These are phyloP conservation scores for Eretmocerus hayati DNA, from an alignment of 2,888 invertebrate species.

Conservation along the genomic window DNA sequence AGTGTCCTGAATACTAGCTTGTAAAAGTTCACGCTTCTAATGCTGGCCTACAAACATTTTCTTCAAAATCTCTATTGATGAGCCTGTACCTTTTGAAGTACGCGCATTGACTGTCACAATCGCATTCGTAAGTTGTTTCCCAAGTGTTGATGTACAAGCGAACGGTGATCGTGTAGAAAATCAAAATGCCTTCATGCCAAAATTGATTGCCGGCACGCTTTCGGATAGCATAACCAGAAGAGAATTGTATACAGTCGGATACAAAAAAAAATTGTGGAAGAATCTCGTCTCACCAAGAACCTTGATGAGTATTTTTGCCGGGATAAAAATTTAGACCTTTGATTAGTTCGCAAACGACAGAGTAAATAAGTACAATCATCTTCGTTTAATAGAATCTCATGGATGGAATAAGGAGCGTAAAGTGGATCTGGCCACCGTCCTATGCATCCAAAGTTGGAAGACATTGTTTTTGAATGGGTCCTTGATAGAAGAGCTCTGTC, in stretches of 20 bases:
- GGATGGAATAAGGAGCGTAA: background rate
- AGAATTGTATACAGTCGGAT: background rate
- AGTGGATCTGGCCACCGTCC: background rate
- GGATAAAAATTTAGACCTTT: background rate
- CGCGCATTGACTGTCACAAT: too few species aligned
- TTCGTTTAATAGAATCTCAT: background rate
- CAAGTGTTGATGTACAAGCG: too few species aligned
- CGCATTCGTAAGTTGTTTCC: too few species aligned
- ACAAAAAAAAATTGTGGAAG: background rate
- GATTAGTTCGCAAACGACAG: background rate
- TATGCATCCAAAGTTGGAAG: background rate
- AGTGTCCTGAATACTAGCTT: too few species aligned
- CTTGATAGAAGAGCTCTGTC: background rate
- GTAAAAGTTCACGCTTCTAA: too few species aligned
- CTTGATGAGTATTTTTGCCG: background rate
- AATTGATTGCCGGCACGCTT: too few species aligned
- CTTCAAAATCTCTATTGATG: too few species aligned
- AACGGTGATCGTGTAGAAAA: too few species aligned
- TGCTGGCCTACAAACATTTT: too few species aligned
- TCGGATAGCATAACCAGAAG: too few species aligned
- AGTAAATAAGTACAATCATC: background rate
- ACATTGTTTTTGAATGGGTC: background rate
- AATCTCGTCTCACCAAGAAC: background rate
- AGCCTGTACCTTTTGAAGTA: too few species aligned
- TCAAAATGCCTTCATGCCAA: too few species aligned